A percentile compares a stretch with the other conserved stretches of the same genome.
Conservation (phyloP, 1,140 invertebrate species). For the Drosophila eugracilis region DNA sequence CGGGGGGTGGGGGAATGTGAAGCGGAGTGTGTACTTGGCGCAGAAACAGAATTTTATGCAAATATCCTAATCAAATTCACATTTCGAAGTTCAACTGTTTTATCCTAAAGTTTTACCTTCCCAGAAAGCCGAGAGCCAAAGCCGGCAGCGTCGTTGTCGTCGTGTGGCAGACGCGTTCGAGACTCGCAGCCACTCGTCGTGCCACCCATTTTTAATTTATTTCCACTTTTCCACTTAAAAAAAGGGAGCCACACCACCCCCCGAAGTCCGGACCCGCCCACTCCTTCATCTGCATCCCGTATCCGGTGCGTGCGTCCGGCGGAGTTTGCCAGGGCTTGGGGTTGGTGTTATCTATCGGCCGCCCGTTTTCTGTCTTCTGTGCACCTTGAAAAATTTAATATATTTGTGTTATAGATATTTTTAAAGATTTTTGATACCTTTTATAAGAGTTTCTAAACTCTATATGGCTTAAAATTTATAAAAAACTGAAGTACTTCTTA, state of each 20-base stretch:
- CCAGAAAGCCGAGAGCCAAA: conserved; percentile 31
- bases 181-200: conserved; percentile 39
- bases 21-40: conserved; percentile 70
- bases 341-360: conserved; percentile 60
- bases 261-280: conserved; percentile 12
- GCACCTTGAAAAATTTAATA: conserved; percentile 20
- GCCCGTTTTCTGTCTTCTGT: conserved; percentile 10
- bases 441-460: too few species aligned
- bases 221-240: conserved; percentile 73
- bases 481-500: too few species aligned
- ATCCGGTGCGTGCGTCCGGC: conserved; percentile 81
- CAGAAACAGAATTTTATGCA: conserved; percentile 84
- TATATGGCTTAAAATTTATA: too few species aligned
- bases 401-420: neutral
- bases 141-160: conserved; percentile 39
- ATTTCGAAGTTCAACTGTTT: conserved; percentile 84
- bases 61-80: conserved; percentile 85
- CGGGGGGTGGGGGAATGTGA: conserved; percentile 11
- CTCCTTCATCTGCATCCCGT: conserved; percentile 60
- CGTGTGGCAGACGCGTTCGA: conserved; percentile 58
- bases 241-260: conserved; percentile 32
- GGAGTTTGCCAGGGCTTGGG: conserved; percentile 56
- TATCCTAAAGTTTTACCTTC: conserved; percentile 81
- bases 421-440: too few species aligned
- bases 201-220: conserved; percentile 84